Evolutionary conservation across 2,888 invertebrate species (phyloP).

Genomic region (Hyposoter dolosus): DNA sequence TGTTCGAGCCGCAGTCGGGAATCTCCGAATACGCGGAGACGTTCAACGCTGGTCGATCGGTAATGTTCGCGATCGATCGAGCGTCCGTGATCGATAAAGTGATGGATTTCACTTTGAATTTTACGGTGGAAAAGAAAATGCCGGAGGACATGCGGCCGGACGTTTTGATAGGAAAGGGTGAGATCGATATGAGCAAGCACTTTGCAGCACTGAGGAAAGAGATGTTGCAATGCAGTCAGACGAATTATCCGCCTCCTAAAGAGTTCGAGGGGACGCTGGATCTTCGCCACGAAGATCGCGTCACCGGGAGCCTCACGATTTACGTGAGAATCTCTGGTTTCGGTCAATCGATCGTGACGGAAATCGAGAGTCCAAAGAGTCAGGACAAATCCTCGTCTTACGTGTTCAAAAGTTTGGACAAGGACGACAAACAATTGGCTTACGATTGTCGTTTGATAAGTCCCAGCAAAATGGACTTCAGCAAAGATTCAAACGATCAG

Average conservation of each 20-base stretch:
- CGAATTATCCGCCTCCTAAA: conserved; percentile 81
- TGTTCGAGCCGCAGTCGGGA: conserved; percentile 81
- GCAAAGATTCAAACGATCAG: conserved; percentile 65
- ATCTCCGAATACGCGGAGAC: conserved; percentile 77
- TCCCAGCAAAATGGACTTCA: conserved; percentile 67
- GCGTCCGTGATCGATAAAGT: conserved; percentile 85
- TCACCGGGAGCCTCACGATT: conserved; percentile 86
- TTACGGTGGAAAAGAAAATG: conserved; percentile 87
- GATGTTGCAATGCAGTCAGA: conserved; percentile 77
- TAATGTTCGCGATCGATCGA: conserved; percentile 88
- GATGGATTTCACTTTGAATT: conserved; percentile 86
- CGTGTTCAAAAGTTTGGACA: conserved; percentile 74
- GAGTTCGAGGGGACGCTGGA: conserved; percentile 87
- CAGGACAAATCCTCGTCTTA: conserved; percentile 69
- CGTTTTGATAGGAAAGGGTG: conserved; percentile 87
- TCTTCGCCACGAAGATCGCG: conserved; percentile 84
- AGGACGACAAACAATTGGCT: conserved; percentile 64
- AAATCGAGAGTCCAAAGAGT: conserved; percentile 83
- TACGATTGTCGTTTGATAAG: conserved; percentile 78
- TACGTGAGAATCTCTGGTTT: conserved; percentile 89
- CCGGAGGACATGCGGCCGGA: conserved; percentile 87
- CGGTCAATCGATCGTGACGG: conserved; percentile 88
- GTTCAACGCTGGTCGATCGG: conserved; percentile 88
- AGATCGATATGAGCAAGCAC: conserved; percentile 88
- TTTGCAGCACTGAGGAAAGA: conserved; percentile 87